Evolutionary conservation across 2,113 vertebrate genomes (phyloP).

Genomic region (Leucopsar rothschildi): DNA sequence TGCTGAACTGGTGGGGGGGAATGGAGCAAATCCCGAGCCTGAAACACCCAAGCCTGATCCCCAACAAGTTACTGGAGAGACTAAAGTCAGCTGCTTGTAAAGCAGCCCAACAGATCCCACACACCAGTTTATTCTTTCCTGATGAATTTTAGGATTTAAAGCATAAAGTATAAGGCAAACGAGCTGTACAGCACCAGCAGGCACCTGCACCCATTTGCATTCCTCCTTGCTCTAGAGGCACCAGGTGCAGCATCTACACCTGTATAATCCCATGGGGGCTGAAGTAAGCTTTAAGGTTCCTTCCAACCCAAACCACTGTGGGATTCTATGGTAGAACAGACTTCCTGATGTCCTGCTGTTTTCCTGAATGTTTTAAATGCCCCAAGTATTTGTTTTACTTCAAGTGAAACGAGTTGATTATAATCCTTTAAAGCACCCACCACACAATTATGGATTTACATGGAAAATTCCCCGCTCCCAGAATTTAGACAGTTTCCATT

Average conservation of each 20-base stretch:
- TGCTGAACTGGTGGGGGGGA: not conserved
- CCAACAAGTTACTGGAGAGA: not conserved
- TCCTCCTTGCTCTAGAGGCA: not conserved
- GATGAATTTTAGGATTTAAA: not conserved
- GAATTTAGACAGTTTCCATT: not conserved
- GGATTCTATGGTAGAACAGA: not conserved
- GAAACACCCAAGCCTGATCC: too few species aligned
- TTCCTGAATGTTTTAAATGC: not conserved
- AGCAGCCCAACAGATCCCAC: not conserved
- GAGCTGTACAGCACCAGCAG: not conserved
- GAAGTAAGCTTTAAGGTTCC: not conserved
- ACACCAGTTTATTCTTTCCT: not conserved
- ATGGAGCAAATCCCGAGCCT: not conserved
- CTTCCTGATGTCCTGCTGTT: not conserved
- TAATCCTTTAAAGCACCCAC: not conserved
- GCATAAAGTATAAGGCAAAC: not conserved
- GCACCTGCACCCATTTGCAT: not conserved
- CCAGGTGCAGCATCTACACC: not conserved
- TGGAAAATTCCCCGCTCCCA: not conserved
- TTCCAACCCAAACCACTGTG: not conserved
- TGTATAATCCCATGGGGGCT: not conserved
- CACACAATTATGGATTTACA: not conserved
- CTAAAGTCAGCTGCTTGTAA: not conserved
- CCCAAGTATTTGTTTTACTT: not conserved
- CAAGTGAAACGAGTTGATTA: rapidly evolving